Evolutionary conservation across 2,888 invertebrate species (phyloP), one percentile per base, ranked within the genome.

Genomic region (Orchesella flavescens): DNA sequence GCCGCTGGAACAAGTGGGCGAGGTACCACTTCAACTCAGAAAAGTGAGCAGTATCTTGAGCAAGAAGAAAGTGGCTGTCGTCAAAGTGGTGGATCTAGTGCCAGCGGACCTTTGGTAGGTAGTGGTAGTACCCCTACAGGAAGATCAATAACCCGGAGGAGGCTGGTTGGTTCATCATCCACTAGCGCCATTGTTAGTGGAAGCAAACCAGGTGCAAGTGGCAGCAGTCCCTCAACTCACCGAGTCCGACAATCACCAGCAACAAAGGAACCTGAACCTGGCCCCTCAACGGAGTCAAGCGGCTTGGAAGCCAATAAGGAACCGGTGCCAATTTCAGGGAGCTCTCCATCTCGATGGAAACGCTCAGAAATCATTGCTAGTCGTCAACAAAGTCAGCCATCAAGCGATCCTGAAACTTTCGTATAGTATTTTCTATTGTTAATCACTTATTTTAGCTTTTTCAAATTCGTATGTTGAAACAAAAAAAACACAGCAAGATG

Each of bases 321-420:
- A 17, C 65, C 53, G 59, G 23, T 44, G 19, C n/a, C 76, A 19
- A n/a, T 46, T 10, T 19, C 79, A 44, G 79, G 69, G 12, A 85
- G 89, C 61, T 91, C 91, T 84, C 92, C 89, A 93, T 74, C 93
- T 94, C 23, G 87, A 21, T 95, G 95, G 92, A 95, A 95, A 90
- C 91, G 95, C 85, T 93, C 94, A 84, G 95, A 95, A 90, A 91
- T 95, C 80, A 95, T 96, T 89, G 94, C 95, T 61, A 95, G 95
- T 90, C 94, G 94, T 12, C 85, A 85, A 65, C 79, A 82, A 65
- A 77, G 73, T 66, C 74, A 73, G 55, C 55, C 85, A 21, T 63
- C 83, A 63, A 69, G 68, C 86, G 89, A 90, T 63, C 87, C 85
- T n/a, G 88, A 87, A 83, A 88, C 88, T 57, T 85, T 87, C 43